Evolutionary conservation across 1,140 invertebrate species (phyloP), one percentile per base, ranked within the genome.

Genomic region (Drosophila orena): DNA sequence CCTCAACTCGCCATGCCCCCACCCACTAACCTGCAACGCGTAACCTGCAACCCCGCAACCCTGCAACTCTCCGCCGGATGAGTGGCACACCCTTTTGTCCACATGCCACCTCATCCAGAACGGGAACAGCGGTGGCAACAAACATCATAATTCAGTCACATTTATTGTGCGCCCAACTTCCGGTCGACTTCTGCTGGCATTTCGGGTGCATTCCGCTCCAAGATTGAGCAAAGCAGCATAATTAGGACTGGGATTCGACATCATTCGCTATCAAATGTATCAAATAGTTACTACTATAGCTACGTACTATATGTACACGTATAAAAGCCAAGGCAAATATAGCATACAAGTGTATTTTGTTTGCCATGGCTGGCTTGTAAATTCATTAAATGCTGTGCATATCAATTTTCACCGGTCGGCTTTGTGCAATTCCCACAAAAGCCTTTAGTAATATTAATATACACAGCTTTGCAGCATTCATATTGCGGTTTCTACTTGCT

Each of bases 61-160:
- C n/a, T 2, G n/a, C n/a, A n/a, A 17, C 27, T 3, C 14, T n/a
- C 24, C 27, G 27, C 15, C 47, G 47, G 47, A 50, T 43, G 22
- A 27, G 43, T 17, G 40, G 53, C 44, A 55, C 53, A 68, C 57
- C 57, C 72, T 72, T 73, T 61, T 43, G 42, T 79, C 62, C 73
- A 40, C 61, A 55, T 79, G 73, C 76, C 84, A 89, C 58, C 58
- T 89, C 83, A 89, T 72, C 83, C 83, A 89, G 76, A 88, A 89
- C 84, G 76, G 44, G 35, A 43, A 50, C 43, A 14, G 37, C 42
- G 49, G 30, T 37, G 53, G 47, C 57, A 53, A 58, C 60, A 46
- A 61, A 89, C 66, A 88, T 89, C 76, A 86, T 86, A 86, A 83
- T 79, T 86, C 76, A 86, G 83, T 77, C 81, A 69, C 72, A 83